Conservation (phyloP, 2,888 invertebrate genomes). For the Epsilonema sp. region DNA sequence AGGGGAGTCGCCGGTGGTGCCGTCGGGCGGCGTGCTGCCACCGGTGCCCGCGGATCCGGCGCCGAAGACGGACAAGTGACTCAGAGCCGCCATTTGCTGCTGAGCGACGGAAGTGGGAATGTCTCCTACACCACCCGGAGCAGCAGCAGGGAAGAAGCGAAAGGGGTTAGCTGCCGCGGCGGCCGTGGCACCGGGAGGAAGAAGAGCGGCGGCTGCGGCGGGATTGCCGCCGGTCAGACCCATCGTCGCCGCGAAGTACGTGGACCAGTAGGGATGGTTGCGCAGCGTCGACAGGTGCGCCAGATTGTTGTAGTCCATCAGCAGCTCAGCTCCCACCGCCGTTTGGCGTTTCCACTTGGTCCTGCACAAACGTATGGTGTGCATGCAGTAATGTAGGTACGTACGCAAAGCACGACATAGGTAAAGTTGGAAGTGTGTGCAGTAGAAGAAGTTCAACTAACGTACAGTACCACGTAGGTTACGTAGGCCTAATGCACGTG, state of each 20-base stretch:
- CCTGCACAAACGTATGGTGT: too few species aligned
- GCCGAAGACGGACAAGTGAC: too few species aligned
- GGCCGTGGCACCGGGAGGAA: neutral
- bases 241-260: slow-evolving; percentile 11
- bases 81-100: too few species aligned
- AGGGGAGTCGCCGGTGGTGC: too few species aligned
- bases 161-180: neutral
- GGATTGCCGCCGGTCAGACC: neutral
- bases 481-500: too few species aligned
- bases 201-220: neutral
- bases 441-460: neutral
- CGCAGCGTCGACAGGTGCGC: slow-evolving; percentile 73
- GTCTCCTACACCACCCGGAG: too few species aligned
- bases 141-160: neutral
- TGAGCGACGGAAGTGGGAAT: too few species aligned
- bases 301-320: slow-evolving; percentile 91
- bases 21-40: too few species aligned
- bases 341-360: slow-evolving; percentile 99
- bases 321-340: slow-evolving; percentile 80
- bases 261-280: slow-evolving; percentile 24
- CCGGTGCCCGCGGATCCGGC: too few species aligned
- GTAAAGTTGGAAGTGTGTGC: too few species aligned
- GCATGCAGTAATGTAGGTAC: neutral
- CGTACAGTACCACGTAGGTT: neutral
- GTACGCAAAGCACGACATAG: neutral